Evolutionary conservation across 2,888 invertebrate species (phyloP), one percentile per base, ranked within the genome.

Genomic region (Meghimatium bilineatum): DNA sequence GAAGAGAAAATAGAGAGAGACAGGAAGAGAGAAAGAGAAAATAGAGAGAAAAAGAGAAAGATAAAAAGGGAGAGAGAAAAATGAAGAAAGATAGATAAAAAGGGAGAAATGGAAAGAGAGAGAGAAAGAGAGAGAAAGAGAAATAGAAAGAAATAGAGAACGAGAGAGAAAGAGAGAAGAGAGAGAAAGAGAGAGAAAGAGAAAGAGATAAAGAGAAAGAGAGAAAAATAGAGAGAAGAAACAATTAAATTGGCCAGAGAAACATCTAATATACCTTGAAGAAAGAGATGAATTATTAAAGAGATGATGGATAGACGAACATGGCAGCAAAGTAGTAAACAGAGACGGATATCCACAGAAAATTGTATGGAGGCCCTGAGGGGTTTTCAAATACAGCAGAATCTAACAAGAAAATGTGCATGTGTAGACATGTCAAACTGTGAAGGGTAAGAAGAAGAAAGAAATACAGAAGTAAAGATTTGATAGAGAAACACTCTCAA

Each of bases 111-210:
- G 74, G 74, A 74, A 29, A 38, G 29, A 63, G 74, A 81, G 14
- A 60, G 32, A 66, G 44, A 79, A 66, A 29, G 66, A 44, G 38
- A 67, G 1, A 29, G 38, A 66, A 1, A 66, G 29, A 44, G 17
- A n/a, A 67, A 79, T 12, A 67, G 67, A 26, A 67, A 79, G n/a
- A 44, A 79, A 66, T 38, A 79, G 26, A 67, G 67, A 66, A 67
- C 66, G 26, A 67, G 67, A 66, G 79, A 79, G 34, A 67, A 79
- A 66, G 79, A 79, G 38, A 67, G 67, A 66, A 67, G 67, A 36
- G 67, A 66, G 38, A 67, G 38, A 66, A 44, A 66, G 38, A 67
- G 67, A 36, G 79, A 79, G 38, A 67, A 79, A 66, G 79, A 79
- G 36, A 67, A 79, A 36, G 67, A 79, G 23, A 44, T 66, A 34